These are phyloP conservation scores for Fragum fragum DNA, from an alignment of 2,888 invertebrate species.

Conservation along the genomic window DNA sequence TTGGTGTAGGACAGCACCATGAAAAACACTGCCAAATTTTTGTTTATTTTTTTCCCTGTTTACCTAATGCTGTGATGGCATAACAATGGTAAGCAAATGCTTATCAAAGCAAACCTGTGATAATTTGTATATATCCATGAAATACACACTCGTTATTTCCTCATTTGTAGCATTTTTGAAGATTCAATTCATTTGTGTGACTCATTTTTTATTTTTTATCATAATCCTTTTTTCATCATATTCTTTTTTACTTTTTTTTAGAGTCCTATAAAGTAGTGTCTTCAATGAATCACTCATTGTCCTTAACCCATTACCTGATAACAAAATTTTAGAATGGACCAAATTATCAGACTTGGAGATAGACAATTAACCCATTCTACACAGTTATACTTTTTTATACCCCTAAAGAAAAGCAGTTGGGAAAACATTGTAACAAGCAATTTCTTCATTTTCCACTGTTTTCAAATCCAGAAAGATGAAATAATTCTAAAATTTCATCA, in stretches of 20 bases:
- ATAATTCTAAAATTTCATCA: too few species aligned
- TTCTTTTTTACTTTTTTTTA: background rate
- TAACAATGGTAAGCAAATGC: slow-evolving; percentile 42
- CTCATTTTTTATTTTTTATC: slow-evolving; percentile 4
- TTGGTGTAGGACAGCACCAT: slow-evolving; percentile 34
- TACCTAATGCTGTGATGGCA: slow-evolving; percentile 16
- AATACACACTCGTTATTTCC: slow-evolving; percentile 14
- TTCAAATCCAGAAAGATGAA: too few species aligned
- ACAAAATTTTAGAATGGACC: too few species aligned
- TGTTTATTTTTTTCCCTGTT: slow-evolving; percentile 27
- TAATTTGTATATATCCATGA: slow-evolving; percentile 69
- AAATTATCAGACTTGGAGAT: too few species aligned
- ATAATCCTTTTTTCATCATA: background rate
- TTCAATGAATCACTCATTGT: background rate
- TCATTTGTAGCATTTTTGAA: background rate
- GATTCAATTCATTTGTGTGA: background rate
- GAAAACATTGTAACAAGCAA: too few species aligned
- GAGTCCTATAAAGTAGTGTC: background rate
- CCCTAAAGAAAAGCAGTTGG: too few species aligned
- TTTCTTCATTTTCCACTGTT: too few species aligned
- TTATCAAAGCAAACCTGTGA: slow-evolving; percentile 79
- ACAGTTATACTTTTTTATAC: too few species aligned
- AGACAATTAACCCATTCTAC: too few species aligned
- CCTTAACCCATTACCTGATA: too few species aligned
- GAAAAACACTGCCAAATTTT: slow-evolving; percentile 67